Conservation (phyloP, 2,113 vertebrate genomes). For the Platycercus adscitus region DNA sequence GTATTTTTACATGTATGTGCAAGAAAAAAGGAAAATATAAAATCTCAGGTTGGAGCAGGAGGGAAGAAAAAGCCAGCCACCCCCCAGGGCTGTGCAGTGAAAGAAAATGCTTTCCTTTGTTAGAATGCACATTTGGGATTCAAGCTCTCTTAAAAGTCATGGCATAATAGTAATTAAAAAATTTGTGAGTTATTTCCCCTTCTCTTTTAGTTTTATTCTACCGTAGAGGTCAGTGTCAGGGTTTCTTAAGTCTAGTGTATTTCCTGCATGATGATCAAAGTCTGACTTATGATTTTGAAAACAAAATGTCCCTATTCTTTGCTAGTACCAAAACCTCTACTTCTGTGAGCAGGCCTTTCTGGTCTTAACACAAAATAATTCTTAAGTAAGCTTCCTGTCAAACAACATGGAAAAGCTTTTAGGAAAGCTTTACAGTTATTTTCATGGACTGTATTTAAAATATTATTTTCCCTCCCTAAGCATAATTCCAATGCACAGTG, state of each 20-base stretch:
- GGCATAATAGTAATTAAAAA: conserved; percentile 9
- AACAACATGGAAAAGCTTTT: not conserved
- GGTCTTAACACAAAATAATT: conserved; percentile 40
- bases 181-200: not conserved
- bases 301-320: not conserved
- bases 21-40: not conserved
- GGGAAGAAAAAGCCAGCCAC: not conserved
- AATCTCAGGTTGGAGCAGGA: not conserved
- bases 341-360: conserved; percentile 16
- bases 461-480: not conserved
- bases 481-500: conserved; percentile 24
- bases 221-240: conserved; percentile 7
- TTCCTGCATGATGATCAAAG: conserved; percentile 55
- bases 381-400: conserved; percentile 19
- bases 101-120: conserved; percentile 31
- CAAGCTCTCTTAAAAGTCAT: conserved; percentile 15
- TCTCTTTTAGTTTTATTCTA: conserved; percentile 8
- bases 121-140: not conserved
- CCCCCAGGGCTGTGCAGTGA: not conserved
- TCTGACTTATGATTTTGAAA: conserved; percentile 42
- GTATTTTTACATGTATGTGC: conserved; percentile 7
- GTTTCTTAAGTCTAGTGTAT: conserved; percentile 45
- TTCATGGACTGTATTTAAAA: not conserved
- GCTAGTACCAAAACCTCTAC: conserved; percentile 12
- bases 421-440: conserved; percentile 25